These are phyloP conservation scores for Centrocercus urophasianus DNA, from an alignment of 2,113 vertebrate species.

Conservation along the genomic window DNA sequence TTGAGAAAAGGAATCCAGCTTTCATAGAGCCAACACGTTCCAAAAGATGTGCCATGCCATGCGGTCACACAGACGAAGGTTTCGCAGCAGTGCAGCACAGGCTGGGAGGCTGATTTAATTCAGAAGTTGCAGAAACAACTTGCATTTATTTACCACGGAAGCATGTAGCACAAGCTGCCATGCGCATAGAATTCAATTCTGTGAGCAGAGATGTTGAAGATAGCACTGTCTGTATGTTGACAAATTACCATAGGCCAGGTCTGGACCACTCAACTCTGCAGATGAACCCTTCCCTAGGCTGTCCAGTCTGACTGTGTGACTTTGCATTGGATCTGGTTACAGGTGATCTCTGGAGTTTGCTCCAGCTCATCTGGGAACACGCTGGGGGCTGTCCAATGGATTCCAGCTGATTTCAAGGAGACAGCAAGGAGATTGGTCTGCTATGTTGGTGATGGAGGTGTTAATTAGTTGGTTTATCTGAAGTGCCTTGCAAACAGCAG, in stretches of 20 bases:
- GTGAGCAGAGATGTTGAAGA: constrained; percentile 19
- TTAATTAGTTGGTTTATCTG: not conserved
- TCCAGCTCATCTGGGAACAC: not conserved
- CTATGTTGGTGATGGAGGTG: not conserved
- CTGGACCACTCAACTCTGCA: not conserved
- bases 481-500: not conserved
- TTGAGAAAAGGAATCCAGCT: constrained; percentile 72
- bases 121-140: constrained; percentile 51
- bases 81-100: not conserved
- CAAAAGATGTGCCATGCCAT: constrained; percentile 14
- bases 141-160: constrained; percentile 23
- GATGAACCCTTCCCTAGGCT: not conserved
- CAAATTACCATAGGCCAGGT: not conserved
- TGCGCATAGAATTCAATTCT: constrained; percentile 21
- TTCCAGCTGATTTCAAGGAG: not conserved
- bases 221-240: constrained; percentile 15
- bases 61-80: constrained; percentile 11
- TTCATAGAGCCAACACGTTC: constrained; percentile 39
- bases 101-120: constrained; percentile 35
- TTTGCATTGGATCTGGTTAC: rapidly evolving
- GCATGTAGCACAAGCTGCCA: constrained; percentile 30
- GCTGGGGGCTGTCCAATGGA: not conserved
- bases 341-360: not conserved
- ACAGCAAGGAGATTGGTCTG: not conserved
- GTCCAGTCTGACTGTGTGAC: not conserved